These are phyloP conservation scores for Rhincodon typus DNA, from an alignment of 2,797 vertebrate genomes.

Conservation along the genomic window DNA sequence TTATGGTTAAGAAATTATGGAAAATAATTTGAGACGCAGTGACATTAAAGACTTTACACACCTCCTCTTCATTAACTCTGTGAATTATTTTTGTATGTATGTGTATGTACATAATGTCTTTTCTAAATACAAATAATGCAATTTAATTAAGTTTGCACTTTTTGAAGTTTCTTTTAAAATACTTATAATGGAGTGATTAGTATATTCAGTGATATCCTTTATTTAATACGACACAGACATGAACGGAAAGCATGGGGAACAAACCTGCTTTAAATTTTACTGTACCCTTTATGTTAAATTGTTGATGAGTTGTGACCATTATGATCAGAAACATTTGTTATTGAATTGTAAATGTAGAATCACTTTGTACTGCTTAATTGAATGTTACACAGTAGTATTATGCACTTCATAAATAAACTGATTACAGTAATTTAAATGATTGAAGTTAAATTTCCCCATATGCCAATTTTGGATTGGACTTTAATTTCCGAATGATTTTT, in stretches of 20 bases:
- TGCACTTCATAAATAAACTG: neutral
- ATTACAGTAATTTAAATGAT: neutral
- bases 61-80: neutral
- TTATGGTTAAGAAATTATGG: neutral
- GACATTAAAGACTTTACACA: neutral
- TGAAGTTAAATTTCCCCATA: neutral
- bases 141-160: neutral
- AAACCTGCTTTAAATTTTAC: neutral
- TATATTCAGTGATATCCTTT: neutral
- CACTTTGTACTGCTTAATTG: neutral
- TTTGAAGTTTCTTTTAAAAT: neutral
- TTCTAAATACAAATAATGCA: neutral
- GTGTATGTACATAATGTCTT: neutral
- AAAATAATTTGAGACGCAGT: too few species aligned
- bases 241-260: too few species aligned
- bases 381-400: neutral
- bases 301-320: neutral
- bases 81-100: neutral
- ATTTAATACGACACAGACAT: neutral
- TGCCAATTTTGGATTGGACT: neutral
- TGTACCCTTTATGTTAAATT: neutral
- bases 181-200: neutral
- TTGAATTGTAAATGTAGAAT: conserved; percentile 18
- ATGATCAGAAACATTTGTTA: neutral
- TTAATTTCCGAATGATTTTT: neutral